Base-by-base conservation (phyloP, 2,113 vertebrate species). In the Pelvicachromis taeniatus region DNA sequence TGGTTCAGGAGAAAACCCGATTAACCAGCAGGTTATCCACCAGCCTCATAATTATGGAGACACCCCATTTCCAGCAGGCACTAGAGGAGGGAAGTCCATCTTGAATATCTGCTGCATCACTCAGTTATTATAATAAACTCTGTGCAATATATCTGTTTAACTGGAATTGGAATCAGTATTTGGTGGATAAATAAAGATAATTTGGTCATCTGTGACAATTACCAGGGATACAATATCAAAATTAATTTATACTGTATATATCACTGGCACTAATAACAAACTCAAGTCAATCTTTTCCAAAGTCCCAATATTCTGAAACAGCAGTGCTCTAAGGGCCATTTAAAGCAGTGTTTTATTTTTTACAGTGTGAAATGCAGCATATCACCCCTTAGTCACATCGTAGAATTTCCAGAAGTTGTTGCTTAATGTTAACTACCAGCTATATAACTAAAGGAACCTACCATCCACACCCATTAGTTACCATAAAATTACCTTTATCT, bases 21-120 rank as follows among this genome's bases (percentile, higher is more conserved):
- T 90, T 90, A 89, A 89, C 68, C 59, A 55, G n/a, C 35, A 73
- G 77, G 81, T 79, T 26, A 48, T 79, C 8, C 82, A 11, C 35
- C 53, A 80, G 73, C 58, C 73, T 89, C 35, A 26, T 38, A 79
- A 81, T 85, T 89, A 50, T 73, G 33, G 26, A 59, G 73, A 23
- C 19, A 16, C 19, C 54, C 29, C 14, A 33, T 70, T 83, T 84
- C n/a, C 19, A 83, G 35, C 5, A 5, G 11, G 52, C 68, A 68
- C 31, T 21, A 17, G 54, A 80, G 63, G 81, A 58, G 23, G 91
- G 95, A 31, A 84, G 75, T 26, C 40, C 21, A 53, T 68, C 82
- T 61, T 11, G 17, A 38, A 54, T 77, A 73, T 16, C 8, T 26
- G 45, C 4, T 73, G 33, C 68, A 82, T 73, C 54, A 80, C 9